Conservation (phyloP, 2,113 vertebrate species). For the Lepisosteus oculatus region DNA sequence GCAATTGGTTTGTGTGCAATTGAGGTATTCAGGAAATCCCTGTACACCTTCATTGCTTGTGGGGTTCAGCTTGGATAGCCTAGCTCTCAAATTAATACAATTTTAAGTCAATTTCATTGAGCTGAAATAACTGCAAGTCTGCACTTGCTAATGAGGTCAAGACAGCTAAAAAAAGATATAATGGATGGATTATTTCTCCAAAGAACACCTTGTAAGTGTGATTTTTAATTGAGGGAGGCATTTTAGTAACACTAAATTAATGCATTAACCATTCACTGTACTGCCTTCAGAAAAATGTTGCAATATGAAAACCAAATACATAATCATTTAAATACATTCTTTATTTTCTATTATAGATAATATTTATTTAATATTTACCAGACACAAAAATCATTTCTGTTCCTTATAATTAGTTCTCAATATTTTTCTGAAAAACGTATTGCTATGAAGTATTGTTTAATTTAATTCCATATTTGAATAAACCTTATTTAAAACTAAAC, state of each 20-base stretch:
- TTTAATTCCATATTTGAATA: too few species aligned
- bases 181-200: neutral
- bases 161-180: neutral
- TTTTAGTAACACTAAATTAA: neutral
- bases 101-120: conserved; percentile 25
- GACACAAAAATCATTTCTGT: too few species aligned
- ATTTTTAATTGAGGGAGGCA: neutral
- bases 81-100: conserved; percentile 17
- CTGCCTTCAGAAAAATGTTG: neutral
- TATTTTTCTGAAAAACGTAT: too few species aligned
- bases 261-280: neutral
- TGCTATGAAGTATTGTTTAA: too few species aligned
- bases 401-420: too few species aligned
- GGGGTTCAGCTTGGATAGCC: conserved; percentile 1
- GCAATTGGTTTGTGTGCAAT: neutral
- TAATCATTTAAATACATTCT: too few species aligned
- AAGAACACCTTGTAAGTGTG: conserved; percentile 4
- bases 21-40: conserved; percentile 11
- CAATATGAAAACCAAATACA: neutral
- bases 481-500: too few species aligned
- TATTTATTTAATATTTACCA: too few species aligned
- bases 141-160: conserved; percentile 29
- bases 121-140: conserved; percentile 22
- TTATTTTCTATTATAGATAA: too few species aligned
- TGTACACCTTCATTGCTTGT: neutral